phyloP scores from a whole-genome alignment of 2,113 vertebrate species.

The Psammodynastes pulverulentus region DNA sequence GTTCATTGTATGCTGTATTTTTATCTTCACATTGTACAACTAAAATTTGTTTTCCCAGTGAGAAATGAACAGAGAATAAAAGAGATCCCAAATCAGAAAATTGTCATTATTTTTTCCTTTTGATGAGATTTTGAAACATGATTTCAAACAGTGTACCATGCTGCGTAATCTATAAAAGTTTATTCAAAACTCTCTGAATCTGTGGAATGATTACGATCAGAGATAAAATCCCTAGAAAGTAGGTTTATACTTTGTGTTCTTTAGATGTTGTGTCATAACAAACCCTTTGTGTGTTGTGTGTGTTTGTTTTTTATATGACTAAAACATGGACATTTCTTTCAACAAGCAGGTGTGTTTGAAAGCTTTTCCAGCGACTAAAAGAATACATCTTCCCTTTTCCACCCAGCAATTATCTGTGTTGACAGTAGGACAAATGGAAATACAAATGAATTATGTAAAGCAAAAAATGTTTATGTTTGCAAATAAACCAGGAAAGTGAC shows the following conservation, averaged over 20 bases:
- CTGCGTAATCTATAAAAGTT: neutral
- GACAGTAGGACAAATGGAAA: too few relatives aligned
- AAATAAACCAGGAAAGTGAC: too few relatives aligned
- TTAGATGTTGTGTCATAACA: neutral
- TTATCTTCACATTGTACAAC: neutral
- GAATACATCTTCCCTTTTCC: neutral
- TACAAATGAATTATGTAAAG: too few relatives aligned
- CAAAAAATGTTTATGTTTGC: too few relatives aligned
- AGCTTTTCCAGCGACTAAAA: neutral
- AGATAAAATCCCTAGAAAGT: neutral
- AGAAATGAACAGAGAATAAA: neutral
- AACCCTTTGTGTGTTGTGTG: neutral
- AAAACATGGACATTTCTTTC: neutral
- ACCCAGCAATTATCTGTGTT: too few relatives aligned
- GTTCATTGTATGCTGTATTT: neutral
- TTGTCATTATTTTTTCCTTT: neutral
- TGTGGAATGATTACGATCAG: neutral
- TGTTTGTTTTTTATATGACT: neutral
- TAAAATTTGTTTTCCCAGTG: neutral
- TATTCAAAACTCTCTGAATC: neutral
- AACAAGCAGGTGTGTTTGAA: neutral
- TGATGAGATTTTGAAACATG: neutral
- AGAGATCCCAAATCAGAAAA: neutral
- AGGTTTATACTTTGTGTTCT: neutral
- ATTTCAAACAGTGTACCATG: neutral